Evolutionary conservation across 1,140 invertebrate species (phyloP).

Genomic region (Lucilia sericata): DNA sequence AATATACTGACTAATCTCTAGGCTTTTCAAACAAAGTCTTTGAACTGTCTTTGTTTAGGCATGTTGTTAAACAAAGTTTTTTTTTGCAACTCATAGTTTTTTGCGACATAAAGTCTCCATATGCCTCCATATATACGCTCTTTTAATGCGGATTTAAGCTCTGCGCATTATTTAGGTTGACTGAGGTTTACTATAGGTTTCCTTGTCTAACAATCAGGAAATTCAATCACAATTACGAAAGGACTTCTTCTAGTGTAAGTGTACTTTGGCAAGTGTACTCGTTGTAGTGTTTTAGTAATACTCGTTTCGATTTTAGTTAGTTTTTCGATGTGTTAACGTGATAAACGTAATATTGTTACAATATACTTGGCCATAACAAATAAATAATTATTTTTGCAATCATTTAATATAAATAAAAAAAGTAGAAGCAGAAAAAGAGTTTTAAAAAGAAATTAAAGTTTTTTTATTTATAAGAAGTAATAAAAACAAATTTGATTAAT

Average conservation of each 20-base stretch:
- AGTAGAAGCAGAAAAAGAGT: not conserved
- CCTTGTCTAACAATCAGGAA: slow-evolving; percentile 42
- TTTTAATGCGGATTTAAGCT: slow-evolving; percentile 39
- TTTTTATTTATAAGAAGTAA: not conserved
- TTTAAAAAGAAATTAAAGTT: not conserved
- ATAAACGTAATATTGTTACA: not conserved
- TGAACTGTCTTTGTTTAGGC: not conserved
- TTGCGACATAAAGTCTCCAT: not conserved
- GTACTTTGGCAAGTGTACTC: not conserved
- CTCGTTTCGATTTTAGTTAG: not conserved
- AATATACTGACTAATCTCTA: not conserved
- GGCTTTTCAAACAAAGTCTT: not conserved
- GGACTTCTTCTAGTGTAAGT: slow-evolving; percentile 47
- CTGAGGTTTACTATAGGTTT: slow-evolving; percentile 34
- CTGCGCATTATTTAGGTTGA: slow-evolving; percentile 37
- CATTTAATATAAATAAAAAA: not conserved
- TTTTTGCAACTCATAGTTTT: not conserved
- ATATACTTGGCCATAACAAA: not conserved
- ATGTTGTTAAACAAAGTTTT: not conserved
- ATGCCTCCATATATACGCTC: not conserved
- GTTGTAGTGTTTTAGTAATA: not conserved
- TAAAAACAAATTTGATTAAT: too few species aligned
- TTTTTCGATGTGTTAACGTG: not conserved
- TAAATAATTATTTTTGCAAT: not conserved
- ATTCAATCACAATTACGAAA: slow-evolving; percentile 36